A percentile compares a stretch with the other conserved stretches of the same genome.
Conservation (phyloP, 1,140 invertebrate species). For the Tetraneura akinire region DNA sequence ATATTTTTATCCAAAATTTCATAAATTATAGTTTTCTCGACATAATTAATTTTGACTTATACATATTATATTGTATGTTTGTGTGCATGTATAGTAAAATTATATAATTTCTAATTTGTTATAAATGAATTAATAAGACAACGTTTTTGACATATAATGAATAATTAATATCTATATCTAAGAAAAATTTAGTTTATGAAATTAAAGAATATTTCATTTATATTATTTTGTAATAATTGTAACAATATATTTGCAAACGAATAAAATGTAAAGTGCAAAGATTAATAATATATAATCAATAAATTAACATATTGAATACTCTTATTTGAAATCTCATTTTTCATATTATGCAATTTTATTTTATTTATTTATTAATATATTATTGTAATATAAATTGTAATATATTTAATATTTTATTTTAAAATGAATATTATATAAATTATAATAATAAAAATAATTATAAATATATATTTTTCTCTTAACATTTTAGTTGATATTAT, state of each 20-base stretch:
- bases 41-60: background rate
- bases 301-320: background rate
- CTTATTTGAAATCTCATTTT: constrained; percentile 23
- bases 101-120: no score
- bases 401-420: background rate
- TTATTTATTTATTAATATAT: background rate
- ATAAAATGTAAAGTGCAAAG: background rate
- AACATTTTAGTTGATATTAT: background rate
- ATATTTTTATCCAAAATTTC: constrained; percentile 15
- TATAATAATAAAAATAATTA: background rate
- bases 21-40: background rate
- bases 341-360: background rate
- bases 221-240: background rate
- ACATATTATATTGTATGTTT: no score
- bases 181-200: no score
- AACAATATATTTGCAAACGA: background rate
- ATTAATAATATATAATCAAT: constrained; percentile 11
- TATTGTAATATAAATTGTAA: no score
- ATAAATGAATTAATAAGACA: no score
- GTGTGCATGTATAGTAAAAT: no score
- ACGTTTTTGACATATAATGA: no score
- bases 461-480: constrained; percentile 19
- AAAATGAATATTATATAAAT: constrained; percentile 18
- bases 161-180: no score
- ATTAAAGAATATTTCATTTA: background rate